Evolutionary conservation across 2,888 invertebrate species (phyloP).

Genomic region (Orthosia gracilis): DNA sequence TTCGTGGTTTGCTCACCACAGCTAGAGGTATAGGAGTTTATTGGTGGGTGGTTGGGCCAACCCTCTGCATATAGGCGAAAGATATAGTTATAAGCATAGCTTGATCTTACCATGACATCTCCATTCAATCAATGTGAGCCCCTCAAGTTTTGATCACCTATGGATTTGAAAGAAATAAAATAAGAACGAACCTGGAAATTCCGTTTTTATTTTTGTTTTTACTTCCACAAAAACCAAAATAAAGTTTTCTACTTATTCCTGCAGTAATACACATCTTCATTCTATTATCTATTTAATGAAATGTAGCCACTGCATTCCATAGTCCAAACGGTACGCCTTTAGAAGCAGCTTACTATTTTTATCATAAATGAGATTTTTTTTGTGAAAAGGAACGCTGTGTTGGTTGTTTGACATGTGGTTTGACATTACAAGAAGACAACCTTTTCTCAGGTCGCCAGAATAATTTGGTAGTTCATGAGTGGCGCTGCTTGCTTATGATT

Average conservation of each 20-base stretch:
- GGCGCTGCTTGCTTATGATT: slow-evolving; percentile 22
- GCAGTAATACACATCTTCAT: neutral
- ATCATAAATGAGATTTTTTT: neutral
- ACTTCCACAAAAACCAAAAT: neutral
- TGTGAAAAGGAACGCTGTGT: slow-evolving; percentile 12
- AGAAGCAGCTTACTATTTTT: neutral
- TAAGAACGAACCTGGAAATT: too few species aligned
- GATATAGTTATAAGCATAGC: too few species aligned
- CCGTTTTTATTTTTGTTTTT: neutral
- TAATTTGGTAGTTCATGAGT: slow-evolving; percentile 23
- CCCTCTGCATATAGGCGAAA: too few species aligned
- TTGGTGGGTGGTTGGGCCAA: too few species aligned
- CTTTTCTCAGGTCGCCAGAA: neutral
- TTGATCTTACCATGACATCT: too few species aligned
- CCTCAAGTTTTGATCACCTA: too few species aligned
- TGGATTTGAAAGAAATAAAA: too few species aligned
- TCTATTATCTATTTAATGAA: neutral
- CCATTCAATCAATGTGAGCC: too few species aligned
- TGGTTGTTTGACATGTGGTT: slow-evolving; percentile 33
- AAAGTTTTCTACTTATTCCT: neutral
- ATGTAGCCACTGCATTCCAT: neutral
- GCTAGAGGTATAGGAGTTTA: too few species aligned
- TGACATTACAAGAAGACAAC: slow-evolving; percentile 33
- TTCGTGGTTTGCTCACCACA: too few species aligned
- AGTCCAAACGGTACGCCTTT: neutral